These are phyloP conservation scores for Caenorhabditis japonica DNA, from an alignment of 2,888 invertebrate species.

Conservation along the genomic window DNA sequence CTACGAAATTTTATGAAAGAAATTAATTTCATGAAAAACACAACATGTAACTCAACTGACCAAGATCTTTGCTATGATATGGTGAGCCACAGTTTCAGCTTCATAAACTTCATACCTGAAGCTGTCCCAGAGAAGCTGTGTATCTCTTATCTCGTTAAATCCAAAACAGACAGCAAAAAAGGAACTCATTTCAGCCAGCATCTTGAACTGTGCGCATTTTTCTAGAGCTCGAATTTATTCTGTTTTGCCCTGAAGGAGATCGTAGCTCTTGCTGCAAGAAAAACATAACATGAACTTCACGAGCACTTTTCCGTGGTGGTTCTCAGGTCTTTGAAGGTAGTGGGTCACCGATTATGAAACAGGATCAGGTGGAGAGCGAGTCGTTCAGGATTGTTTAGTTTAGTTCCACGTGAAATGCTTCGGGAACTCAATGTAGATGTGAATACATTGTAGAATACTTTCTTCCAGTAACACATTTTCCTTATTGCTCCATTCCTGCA, in stretches of 20 bases:
- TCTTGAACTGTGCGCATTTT: conserved; percentile 28
- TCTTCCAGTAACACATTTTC: background rate
- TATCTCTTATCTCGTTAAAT: conserved; percentile 27
- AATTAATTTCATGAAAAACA: too few species aligned
- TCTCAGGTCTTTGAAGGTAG: conserved; percentile 57
- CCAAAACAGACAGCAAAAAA: conserved; percentile 45
- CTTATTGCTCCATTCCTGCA: conserved; percentile 17
- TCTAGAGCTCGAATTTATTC: conserved; percentile 15
- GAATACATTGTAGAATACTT: too few species aligned
- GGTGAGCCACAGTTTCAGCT: conserved; percentile 21
- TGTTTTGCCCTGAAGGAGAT: conserved; percentile 32
- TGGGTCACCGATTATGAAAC: conserved; percentile 50
- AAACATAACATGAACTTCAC: conserved; percentile 32
- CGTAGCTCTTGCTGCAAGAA: conserved; percentile 32
- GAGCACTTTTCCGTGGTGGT: conserved; percentile 53
- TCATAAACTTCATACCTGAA: conserved; percentile 14
- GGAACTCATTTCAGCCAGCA: conserved; percentile 22
- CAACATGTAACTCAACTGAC: conserved; percentile 4
- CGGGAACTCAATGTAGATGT: conserved; percentile 31
- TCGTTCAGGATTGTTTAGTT: conserved; percentile 24
- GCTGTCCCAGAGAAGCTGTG: conserved; percentile 21
- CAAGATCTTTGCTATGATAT: conserved; percentile 11
- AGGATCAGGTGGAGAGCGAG: conserved; percentile 46
- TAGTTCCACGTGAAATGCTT: conserved; percentile 41
- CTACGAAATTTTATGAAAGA: too few species aligned